Base-by-base conservation (phyloP, 2,113 vertebrate genomes). In the Brachyhypopomus gauderio region DNA sequence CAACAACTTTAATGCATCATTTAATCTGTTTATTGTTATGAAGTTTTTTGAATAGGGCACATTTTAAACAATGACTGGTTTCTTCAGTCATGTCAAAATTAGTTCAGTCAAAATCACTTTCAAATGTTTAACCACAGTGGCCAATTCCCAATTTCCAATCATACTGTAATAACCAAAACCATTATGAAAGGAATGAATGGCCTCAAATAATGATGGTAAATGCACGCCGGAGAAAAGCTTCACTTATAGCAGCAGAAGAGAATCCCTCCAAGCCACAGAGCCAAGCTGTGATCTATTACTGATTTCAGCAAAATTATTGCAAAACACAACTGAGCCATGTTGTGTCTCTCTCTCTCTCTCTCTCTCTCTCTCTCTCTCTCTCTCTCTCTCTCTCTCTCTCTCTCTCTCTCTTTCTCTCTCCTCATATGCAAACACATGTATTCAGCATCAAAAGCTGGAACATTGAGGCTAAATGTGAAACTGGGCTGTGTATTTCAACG, bases 211-310 rank as follows among this genome's bases (percentile, higher is more conserved):
- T 5, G 1, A 23, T 62, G 16, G 16, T 9, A 62, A 78, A 67
- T 3, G 27, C 20, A 5, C 48, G 36, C 4, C 59, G 9, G 22
- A 79, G 77, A n/a, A 71, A 77, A 77, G 79, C 36, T 38, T 55
- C 75, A 72, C 77, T 79, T 71, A 59, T 4, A 34, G 45, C 76
- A 82, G 72, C 71, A 75, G 11, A 78, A 80, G 17, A 76, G 20
- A n/a, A 76, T 64, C 73, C 64, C 55, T 82, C 76, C 36, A 85
- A 75, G 79, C 84, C 84, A 0, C 80, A 79, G 36, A 17, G 23
- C 52, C 48, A 63, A 82, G 30, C 34, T 66, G 55, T 64, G 25
- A 75, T 59, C 63, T 25, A 66, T 79, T 64, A 23, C 19, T 62
- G 76, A 73, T 72, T 78, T 75, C 72, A 71, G 41, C 34, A 38